Evolutionary conservation across 2,888 invertebrate genomes (phyloP).

Genomic region (Drosophila colorata): DNA sequence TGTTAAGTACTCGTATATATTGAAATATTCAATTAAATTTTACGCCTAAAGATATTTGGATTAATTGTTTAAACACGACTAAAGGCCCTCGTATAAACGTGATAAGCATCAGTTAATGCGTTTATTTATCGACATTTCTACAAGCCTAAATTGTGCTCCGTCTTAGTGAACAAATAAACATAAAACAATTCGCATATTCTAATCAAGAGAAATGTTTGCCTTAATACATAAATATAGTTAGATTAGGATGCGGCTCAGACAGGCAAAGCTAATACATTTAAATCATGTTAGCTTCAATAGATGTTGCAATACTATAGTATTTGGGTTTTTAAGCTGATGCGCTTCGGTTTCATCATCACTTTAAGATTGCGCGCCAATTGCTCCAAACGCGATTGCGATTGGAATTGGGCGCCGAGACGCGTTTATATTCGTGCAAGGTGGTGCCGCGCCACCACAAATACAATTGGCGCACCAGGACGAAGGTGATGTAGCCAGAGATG

Average conservation of each 20-base stretch:
- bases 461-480: conserved; percentile 85
- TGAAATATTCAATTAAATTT: conserved; percentile 1
- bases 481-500: conserved; percentile 85
- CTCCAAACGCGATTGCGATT: conserved; percentile 74
- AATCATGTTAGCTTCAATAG: conserved; percentile 9
- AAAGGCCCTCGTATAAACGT: conserved; percentile 4
- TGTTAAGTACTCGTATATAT: conserved; percentile 10
- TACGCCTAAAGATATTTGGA: not conserved
- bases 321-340: conserved; percentile 8
- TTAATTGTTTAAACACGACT: conserved; percentile 9
- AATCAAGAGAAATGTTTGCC: not conserved
- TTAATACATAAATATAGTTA: conserved; percentile 13
- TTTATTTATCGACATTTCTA: conserved; percentile 5
- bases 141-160: conserved; percentile 28
- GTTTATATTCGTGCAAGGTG: conserved; percentile 86
- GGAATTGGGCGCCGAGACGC: conserved; percentile 44
- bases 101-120: not conserved
- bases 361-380: conserved; percentile 80
- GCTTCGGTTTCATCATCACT: conserved; percentile 32
- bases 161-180: conserved; percentile 3
- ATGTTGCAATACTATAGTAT: conserved; percentile 14
- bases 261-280: conserved; percentile 16
- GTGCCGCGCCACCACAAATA: conserved; percentile 86
- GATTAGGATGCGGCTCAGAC: conserved; percentile 21
- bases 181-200: conserved; percentile 11